A percentile compares a stretch with the other conserved stretches of the same genome.
phyloP scores from a whole-genome alignment of 2,797 vertebrate species.

The Pithecia hirsuta region DNA sequence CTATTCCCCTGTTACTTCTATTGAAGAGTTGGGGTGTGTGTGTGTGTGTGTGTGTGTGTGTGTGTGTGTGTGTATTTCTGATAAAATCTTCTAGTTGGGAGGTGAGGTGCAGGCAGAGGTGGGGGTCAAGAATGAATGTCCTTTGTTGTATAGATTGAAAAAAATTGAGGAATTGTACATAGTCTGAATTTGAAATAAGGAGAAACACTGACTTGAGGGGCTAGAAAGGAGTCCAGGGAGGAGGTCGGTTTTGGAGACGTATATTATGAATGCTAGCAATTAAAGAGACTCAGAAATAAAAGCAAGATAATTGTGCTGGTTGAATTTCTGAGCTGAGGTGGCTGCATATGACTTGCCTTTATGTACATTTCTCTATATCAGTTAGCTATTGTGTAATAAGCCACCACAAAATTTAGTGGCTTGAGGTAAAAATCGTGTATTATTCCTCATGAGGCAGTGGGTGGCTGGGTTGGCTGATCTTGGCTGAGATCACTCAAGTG shows the following conservation, averaged over 20 bases:
- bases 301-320: not conserved
- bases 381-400: no score
- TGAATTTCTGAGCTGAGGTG: not conserved
- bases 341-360: not conserved
- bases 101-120: not conserved
- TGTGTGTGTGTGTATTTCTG: not conserved
- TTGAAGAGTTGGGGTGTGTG: not conserved
- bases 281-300: not conserved
- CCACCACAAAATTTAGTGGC: no score
- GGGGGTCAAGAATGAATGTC: not conserved
- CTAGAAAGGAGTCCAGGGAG: not conserved
- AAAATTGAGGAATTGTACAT: not conserved
- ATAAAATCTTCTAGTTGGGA: not conserved
- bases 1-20: not conserved
- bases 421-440: not conserved
- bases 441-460: not conserved
- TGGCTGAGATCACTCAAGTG: not conserved
- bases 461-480: not conserved
- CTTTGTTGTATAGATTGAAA: not conserved
- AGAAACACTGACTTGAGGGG: not conserved
- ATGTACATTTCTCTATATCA: not conserved
- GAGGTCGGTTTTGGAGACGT: not conserved
- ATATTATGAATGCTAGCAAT: not conserved
- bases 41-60: no score
- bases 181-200: not conserved